These are phyloP conservation scores for Troglohyphantes excavatus DNA, from an alignment of 2,888 invertebrate genomes.

Conservation along the genomic window DNA sequence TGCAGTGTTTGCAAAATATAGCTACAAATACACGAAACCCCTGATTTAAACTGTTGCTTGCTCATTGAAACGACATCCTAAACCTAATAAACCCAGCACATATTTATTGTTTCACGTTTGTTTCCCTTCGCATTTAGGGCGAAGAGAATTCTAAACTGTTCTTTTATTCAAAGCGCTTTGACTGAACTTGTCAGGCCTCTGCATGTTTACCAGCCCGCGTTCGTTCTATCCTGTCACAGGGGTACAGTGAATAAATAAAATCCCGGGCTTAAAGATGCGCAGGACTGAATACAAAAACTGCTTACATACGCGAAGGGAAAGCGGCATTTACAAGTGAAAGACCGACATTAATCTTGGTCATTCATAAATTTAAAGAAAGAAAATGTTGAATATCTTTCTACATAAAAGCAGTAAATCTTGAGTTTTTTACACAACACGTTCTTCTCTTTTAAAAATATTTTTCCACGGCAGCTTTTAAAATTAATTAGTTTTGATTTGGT, in stretches of 20 bases:
- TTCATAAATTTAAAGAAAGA: background rate
- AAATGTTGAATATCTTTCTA: no score
- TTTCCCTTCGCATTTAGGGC: background rate
- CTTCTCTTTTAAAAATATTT: no score
- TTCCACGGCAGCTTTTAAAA: no score
- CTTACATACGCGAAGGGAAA: background rate
- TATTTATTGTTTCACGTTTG: background rate
- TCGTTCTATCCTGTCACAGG: background rate
- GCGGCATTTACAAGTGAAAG: background rate
- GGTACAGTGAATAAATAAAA: background rate
- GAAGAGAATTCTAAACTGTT: conserved; percentile 1
- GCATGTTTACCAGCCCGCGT: background rate
- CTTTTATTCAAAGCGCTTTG: background rate
- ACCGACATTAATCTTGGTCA: background rate
- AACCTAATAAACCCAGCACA: background rate
- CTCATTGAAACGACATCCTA: background rate
- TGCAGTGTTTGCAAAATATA: background rate
- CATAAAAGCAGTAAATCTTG: no score
- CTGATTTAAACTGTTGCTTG: background rate
- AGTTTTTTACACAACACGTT: no score
- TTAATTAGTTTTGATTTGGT: no score
- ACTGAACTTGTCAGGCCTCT: background rate
- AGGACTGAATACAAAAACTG: background rate
- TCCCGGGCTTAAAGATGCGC: background rate
- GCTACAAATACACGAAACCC: background rate